Percentiles rank a stretch among this genome's conserved stretches.
phyloP scores from a whole-genome alignment of 2,888 invertebrate species.

The Sicus ferrugineus region DNA sequence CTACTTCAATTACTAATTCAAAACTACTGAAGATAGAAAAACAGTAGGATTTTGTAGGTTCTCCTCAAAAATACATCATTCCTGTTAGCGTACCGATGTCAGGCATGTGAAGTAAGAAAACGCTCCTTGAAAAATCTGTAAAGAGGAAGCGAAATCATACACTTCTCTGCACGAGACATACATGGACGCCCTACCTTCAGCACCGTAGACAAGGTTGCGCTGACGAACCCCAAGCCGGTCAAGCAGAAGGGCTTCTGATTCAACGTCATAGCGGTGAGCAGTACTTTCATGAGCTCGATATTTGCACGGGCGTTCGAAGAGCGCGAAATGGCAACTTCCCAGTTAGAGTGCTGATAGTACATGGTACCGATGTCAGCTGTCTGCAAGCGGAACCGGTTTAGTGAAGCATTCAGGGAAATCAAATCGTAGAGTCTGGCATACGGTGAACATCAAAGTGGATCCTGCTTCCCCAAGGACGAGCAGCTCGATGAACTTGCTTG shows the following conservation, averaged over 20 bases:
- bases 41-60: no score
- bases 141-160: no score
- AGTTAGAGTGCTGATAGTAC: slow-evolving; percentile 46
- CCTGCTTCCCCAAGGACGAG: no score
- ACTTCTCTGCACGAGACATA: no score
- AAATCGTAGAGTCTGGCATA: slow-evolving; percentile 22
- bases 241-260: slow-evolving; percentile 42
- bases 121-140: no score
- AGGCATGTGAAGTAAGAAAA: no score
- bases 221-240: slow-evolving; percentile 42
- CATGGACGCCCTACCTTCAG: no score
- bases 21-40: no score
- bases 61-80: no score
- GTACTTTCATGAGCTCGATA: slow-evolving; percentile 43
- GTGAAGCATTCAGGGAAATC: neutral
- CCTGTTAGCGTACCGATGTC: no score
- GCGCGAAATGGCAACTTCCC: slow-evolving; percentile 42
- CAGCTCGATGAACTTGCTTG: no score
- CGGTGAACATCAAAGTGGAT: slow-evolving; percentile 43
- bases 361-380: slow-evolving; percentile 42
- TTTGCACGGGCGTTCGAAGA: slow-evolving; percentile 41
- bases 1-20: no score
- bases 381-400: slow-evolving; percentile 26
- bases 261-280: slow-evolving; percentile 39
- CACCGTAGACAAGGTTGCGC: slow-evolving; percentile 39